Percentiles rank a stretch among this genome's conserved stretches.
These are phyloP conservation scores for Tetanocera ferruginea DNA, from an alignment of 2,888 invertebrate species.

Conservation along the genomic window DNA sequence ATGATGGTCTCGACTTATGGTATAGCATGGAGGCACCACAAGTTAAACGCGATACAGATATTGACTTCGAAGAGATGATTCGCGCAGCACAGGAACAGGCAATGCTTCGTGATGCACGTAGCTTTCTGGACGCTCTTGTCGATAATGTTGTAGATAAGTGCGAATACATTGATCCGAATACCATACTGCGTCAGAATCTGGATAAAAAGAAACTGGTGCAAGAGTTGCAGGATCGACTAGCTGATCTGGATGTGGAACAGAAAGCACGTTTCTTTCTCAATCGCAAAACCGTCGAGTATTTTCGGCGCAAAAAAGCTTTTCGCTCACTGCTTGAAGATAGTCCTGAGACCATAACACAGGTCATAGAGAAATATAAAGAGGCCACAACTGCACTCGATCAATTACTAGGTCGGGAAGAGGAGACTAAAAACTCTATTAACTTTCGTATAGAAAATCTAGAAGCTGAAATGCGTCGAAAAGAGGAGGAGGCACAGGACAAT, in stretches of 20 bases:
- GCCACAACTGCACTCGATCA: conserved; percentile 51
- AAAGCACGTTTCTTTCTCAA: conserved; percentile 50
- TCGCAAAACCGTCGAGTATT: conserved; percentile 56
- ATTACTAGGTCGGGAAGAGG: conserved; percentile 30
- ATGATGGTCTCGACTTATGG: conserved; percentile 41
- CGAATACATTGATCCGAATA: conserved; percentile 47
- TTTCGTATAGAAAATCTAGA: conserved; percentile 7
- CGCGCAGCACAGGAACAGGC: background rate
- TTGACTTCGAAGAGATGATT: conserved; percentile 37
- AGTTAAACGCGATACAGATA: background rate
- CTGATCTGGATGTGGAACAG: conserved; percentile 43
- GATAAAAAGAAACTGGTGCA: conserved; percentile 52
- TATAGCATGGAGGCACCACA: conserved; percentile 36
- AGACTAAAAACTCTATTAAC: conserved; percentile 27
- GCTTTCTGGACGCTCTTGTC: conserved; percentile 51
- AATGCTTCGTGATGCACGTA: conserved; percentile 12
- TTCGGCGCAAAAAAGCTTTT: conserved; percentile 52
- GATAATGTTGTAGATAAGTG: conserved; percentile 43
- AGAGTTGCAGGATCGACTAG: conserved; percentile 31
- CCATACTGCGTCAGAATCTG: conserved; percentile 47
- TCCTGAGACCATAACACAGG: background rate
- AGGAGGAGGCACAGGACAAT: conserved; percentile 22
- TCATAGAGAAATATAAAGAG: conserved; percentile 44
- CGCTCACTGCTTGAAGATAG: conserved; percentile 54
- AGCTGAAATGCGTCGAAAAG: background rate